Conservation (phyloP, 1,140 invertebrate species). For the Sipha flava region DNA sequence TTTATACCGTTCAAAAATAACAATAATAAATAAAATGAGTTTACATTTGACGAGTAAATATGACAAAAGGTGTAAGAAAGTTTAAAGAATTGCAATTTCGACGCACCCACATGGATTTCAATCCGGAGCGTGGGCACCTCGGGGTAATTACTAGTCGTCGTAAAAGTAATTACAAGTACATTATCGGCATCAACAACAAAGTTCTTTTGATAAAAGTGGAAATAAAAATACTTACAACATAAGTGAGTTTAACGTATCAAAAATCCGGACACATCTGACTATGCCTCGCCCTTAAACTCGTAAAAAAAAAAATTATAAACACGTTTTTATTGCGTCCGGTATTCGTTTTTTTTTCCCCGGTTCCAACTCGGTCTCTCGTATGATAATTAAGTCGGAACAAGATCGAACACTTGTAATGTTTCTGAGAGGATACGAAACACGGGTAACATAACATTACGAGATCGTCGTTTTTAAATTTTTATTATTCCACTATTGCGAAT, state of each 20-base stretch:
- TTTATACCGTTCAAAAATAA: too few relatives aligned
- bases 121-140: neutral
- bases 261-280: neutral
- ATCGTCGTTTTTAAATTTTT: neutral
- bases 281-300: neutral
- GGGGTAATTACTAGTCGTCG: neutral
- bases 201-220: neutral
- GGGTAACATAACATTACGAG: neutral
- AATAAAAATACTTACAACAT: neutral
- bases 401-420: conserved; percentile 12
- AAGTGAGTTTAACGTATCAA: neutral
- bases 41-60: too few relatives aligned
- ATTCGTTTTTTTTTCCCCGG: neutral
- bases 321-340: conserved; percentile 22
- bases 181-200: neutral
- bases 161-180: conserved; percentile 1
- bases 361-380: neutral
- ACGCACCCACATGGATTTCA: neutral
- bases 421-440: neutral
- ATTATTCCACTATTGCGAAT: neutral
- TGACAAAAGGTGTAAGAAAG: neutral
- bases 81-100: neutral
- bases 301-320: conserved; percentile 25
- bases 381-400: conserved; percentile 17
- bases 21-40: too few relatives aligned